Conservation (phyloP, 2,113 vertebrate genomes). For the Hippoglossus stenolepis region DNA sequence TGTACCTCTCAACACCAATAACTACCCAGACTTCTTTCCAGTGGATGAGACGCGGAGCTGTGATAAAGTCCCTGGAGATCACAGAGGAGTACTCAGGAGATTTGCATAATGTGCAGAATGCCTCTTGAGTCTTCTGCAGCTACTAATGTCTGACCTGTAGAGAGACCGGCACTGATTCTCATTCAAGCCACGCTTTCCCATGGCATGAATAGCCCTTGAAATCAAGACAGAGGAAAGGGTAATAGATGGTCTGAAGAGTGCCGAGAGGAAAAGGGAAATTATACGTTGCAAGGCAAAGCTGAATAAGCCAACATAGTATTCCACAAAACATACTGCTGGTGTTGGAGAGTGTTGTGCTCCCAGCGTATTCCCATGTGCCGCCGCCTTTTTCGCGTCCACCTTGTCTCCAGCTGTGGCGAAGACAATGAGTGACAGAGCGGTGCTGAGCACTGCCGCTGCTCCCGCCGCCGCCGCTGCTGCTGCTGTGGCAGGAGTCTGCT, state of each 20-base stretch:
- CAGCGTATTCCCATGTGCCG: conserved; percentile 43
- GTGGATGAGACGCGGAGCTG: conserved; percentile 22
- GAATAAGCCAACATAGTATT: conserved; percentile 66
- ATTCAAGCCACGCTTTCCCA: conserved; percentile 66
- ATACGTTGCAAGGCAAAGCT: conserved; percentile 43
- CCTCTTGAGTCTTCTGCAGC: conserved; percentile 55
- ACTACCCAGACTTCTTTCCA: conserved; percentile 45
- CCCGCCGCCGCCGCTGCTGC: conserved; percentile 37
- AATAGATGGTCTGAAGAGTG: conserved; percentile 37
- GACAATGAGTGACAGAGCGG: conserved; percentile 65
- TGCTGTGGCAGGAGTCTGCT: conserved; percentile 72
- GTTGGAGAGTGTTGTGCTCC: conserved; percentile 48
- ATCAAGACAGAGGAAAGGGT: conserved; percentile 44
- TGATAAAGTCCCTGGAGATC: conserved; percentile 34
- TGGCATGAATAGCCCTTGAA: conserved; percentile 56
- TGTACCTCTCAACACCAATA: conserved; percentile 15
- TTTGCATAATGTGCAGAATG: conserved; percentile 38
- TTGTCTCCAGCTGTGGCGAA: conserved; percentile 65
- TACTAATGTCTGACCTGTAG: conserved; percentile 67
- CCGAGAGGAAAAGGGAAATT: conserved; percentile 41
- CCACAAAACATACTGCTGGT: conserved; percentile 59
- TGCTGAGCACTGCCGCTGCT: conserved; percentile 35
- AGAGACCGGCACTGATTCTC: conserved; percentile 58
- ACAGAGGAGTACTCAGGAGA: conserved; percentile 29
- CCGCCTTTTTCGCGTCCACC: conserved; percentile 60